Percentiles rank a stretch among this genome's conserved stretches.
Conservation (phyloP, 2,888 invertebrate genomes). For the Clostera curtula region DNA sequence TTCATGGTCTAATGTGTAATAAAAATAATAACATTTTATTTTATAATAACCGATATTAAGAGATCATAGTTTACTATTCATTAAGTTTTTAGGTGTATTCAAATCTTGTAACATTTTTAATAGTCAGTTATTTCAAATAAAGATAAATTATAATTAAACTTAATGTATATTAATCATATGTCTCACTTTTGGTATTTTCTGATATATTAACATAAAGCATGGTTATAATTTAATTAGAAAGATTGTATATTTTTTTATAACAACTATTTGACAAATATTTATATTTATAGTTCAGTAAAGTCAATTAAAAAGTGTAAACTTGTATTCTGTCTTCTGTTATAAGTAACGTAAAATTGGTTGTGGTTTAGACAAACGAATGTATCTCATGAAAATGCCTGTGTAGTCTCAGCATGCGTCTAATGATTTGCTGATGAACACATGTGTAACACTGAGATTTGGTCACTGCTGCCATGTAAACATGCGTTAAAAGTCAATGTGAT, state of each 20-base stretch:
- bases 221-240: conserved; percentile 12
- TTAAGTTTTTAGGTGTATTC: conserved; percentile 24
- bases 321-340: too few relatives aligned
- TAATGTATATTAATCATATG: conserved; percentile 29
- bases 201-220: conserved; percentile 25
- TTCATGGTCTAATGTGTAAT: conserved; percentile 21
- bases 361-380: neutral
- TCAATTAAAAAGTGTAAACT: too few relatives aligned
- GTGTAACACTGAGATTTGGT: conserved; percentile 13
- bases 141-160: conserved; percentile 14
- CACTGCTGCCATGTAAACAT: conserved; percentile 12
- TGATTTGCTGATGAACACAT: neutral
- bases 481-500: too few relatives aligned
- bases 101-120: neutral
- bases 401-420: conserved; percentile 34
- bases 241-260: conserved; percentile 10
- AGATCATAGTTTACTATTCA: conserved; percentile 31
- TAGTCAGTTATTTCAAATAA: too few relatives aligned
- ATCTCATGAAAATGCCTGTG: conserved; percentile 18
- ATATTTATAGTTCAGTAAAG: neutral
- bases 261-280: conserved; percentile 1
- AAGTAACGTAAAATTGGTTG: too few relatives aligned
- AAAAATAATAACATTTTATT: conserved; percentile 33
- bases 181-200: conserved; percentile 14
- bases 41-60: conserved; percentile 19